Evolutionary conservation across 2,888 invertebrate genomes (phyloP), one percentile per base, ranked within the genome.

Genomic region (Eumerus sabulonum): DNA sequence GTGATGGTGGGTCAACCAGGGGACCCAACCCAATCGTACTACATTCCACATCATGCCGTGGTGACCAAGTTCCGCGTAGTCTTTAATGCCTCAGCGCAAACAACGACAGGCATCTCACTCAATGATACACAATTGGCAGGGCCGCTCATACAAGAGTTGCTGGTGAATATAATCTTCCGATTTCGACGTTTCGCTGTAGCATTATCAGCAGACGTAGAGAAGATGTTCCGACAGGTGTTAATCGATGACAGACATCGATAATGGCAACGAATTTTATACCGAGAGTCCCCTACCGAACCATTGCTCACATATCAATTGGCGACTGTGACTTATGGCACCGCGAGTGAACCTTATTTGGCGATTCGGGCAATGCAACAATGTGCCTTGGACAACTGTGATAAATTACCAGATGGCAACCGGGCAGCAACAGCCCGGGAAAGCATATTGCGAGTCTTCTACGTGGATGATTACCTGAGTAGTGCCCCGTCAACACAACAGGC

Each of bases 121-220:
- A n/a, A n/a, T n/a, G n/a, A n/a, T n/a, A n/a, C n/a, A n/a, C n/a
- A n/a, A n/a, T n/a, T n/a, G n/a, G n/a, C n/a, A n/a, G n/a, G n/a
- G n/a, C n/a, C n/a, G n/a, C n/a, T n/a, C n/a, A n/a, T n/a, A n/a
- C n/a, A n/a, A n/a, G 70, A 62, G 9, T 13, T 57, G 3, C 18
- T 71, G 44, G 36, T 63, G 27, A 74, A 82, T 35, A 76, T 84
- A 1, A 81, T 84, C 17, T 17, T 76, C 12, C 72, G 82, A 4
- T 83, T 83, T 19, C 59, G 83, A 27, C 45, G 57, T 9, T 81
- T 82, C 40, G 18, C 40, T n/a, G 54, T 82, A 42, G 83, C 82
- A 5, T 77, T 84, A 45, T 83, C 84, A 0, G 72, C 79, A 45
- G 84, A 84, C 38, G 81, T 84, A 4, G 81, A 82, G n/a, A 79